A percentile compares a stretch with the other conserved stretches of the same genome.
Conservation (phyloP, 2,113 vertebrate genomes). For the Cyprinodon tularosa region DNA sequence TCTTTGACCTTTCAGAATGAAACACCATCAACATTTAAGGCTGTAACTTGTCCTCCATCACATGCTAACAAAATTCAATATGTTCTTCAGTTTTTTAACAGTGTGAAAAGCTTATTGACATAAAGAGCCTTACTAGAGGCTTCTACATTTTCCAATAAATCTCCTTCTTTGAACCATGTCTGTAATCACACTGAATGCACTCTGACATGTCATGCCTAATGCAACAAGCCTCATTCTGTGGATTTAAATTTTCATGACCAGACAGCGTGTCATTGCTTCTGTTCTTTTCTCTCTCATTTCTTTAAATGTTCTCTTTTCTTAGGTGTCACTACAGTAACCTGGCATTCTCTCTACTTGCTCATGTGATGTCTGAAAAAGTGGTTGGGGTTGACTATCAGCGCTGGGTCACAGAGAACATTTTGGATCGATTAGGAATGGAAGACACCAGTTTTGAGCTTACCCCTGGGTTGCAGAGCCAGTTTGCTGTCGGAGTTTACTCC, state of each 20-base stretch:
- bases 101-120: no score
- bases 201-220: background rate
- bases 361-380: slow-evolving; percentile 85
- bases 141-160: background rate
- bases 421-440: slow-evolving; percentile 89
- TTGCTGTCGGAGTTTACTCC: slow-evolving; percentile 89
- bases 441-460: slow-evolving; percentile 90
- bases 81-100: background rate
- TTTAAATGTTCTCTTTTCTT: background rate
- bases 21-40: background rate
- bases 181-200: background rate
- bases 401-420: slow-evolving; percentile 88
- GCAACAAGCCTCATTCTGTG: background rate
- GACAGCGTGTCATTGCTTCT: background rate
- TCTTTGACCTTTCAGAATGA: background rate
- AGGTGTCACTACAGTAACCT: slow-evolving; percentile 96
- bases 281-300: background rate
- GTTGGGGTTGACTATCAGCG: slow-evolving; percentile 84
- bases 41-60: background rate
- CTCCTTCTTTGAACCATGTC: background rate
- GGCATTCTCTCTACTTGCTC: slow-evolving; percentile 91
- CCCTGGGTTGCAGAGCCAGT: slow-evolving; percentile 75
- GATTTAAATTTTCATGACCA: background rate
- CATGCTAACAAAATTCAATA: background rate
- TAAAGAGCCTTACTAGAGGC: background rate